Conservation (phyloP, 1,140 invertebrate species). For the Drosophila tsacasi region DNA sequence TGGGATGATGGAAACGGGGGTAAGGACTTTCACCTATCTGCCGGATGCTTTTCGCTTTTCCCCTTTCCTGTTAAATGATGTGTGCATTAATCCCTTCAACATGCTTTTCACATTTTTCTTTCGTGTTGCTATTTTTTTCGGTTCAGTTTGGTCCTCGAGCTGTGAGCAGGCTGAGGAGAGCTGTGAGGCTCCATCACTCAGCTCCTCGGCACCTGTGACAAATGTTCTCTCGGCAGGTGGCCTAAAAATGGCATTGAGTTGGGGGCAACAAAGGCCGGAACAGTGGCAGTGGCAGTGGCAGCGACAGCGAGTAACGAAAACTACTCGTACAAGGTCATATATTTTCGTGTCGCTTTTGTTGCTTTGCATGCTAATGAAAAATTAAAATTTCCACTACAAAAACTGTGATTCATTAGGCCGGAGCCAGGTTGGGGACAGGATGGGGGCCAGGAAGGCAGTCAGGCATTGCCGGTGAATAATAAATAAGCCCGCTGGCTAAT, state of each 20-base stretch:
- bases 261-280: slow-evolving; percentile 19
- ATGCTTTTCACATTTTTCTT: slow-evolving; percentile 69
- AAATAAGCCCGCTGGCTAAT: slow-evolving; percentile 80
- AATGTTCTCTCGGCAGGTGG: slow-evolving; percentile 59
- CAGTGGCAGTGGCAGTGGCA: not conserved
- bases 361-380: slow-evolving; percentile 81
- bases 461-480: slow-evolving; percentile 78
- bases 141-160: not conserved
- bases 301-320: slow-evolving; percentile 42
- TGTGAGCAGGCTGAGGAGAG: not conserved
- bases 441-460: slow-evolving; percentile 15
- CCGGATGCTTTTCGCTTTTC: slow-evolving; percentile 4
- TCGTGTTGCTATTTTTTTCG: slow-evolving; percentile 24
- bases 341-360: slow-evolving; percentile 71
- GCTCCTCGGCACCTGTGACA: slow-evolving; percentile 73
- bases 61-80: slow-evolving; percentile 71
- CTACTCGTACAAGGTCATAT: slow-evolving; percentile 77
- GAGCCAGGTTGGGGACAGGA: slow-evolving; percentile 4
- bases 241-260: slow-evolving; percentile 7
- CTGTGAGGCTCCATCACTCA: slow-evolving; percentile 43
- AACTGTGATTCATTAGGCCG: slow-evolving; percentile 82
- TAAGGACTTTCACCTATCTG: slow-evolving; percentile 52
- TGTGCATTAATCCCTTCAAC: slow-evolving; percentile 79
- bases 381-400: slow-evolving; percentile 82
- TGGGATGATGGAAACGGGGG: slow-evolving; percentile 15